phyloP scores from a whole-genome alignment of 2,113 vertebrate species.

The Empidonax alnorum region DNA sequence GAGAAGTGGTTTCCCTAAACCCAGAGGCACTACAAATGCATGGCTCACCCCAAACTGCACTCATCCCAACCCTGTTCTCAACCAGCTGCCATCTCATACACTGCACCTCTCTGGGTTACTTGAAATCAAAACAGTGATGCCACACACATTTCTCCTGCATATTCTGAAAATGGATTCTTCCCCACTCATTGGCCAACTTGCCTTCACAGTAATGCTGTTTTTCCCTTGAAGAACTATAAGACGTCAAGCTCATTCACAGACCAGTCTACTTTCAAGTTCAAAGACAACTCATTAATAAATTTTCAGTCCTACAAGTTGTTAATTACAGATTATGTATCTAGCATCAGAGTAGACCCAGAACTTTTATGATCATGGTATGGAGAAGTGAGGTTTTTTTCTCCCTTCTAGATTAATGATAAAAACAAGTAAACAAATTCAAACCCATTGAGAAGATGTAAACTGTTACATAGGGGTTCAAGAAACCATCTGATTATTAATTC shows the following conservation, averaged over 20 bases:
- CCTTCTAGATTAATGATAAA: background rate
- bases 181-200: background rate
- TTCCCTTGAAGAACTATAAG: background rate
- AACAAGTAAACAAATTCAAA: background rate
- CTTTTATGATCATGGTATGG: background rate
- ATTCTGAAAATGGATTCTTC: rapidly evolving
- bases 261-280: background rate
- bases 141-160: rapidly evolving
- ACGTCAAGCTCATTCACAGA: background rate
- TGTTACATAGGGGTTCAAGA: background rate
- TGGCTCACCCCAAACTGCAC: background rate
- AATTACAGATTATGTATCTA: background rate
- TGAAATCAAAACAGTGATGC: background rate
- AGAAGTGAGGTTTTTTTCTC: background rate
- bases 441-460: background rate
- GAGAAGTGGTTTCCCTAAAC: background rate
- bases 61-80: background rate
- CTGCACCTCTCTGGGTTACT: background rate
- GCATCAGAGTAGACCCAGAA: background rate
- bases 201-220: background rate
- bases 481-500: background rate
- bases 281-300: background rate
- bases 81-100: rapidly evolving
- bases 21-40: background rate
- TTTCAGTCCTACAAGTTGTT: background rate